Percentiles rank a stretch among this genome's conserved stretches.
These are phyloP conservation scores for Setipinna tenuifilis DNA, from an alignment of 2,797 vertebrate genomes.

Conservation along the genomic window DNA sequence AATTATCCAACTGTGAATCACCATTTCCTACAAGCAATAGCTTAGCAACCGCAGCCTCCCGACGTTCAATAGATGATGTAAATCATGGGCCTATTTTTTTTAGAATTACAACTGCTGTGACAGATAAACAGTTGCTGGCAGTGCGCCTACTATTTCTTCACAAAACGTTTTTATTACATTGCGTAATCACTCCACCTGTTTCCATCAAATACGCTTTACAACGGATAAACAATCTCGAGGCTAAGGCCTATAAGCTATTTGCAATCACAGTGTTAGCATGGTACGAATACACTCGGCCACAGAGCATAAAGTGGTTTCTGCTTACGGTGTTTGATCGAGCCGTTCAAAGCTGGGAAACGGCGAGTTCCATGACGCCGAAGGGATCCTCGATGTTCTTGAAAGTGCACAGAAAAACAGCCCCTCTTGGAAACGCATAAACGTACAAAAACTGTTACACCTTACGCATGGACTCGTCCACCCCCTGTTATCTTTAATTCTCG, in stretches of 20 bases:
- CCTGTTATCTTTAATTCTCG: constrained; percentile 8
- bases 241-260: not conserved
- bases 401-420: constrained; percentile 30
- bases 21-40: constrained; percentile 22
- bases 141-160: not conserved
- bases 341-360: constrained; percentile 62
- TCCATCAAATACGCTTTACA: not conserved
- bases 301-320: constrained; percentile 39
- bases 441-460: not conserved
- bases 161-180: not conserved
- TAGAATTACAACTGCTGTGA: not conserved
- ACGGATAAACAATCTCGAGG: constrained; percentile 12
- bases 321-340: constrained; percentile 45
- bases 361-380: constrained; percentile 65
- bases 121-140: not conserved
- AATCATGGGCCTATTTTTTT: not conserved
- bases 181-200: constrained; percentile 9
- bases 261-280: not conserved
- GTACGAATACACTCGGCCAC: not conserved
- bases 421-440: constrained; percentile 31
- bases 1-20: constrained; percentile 7
- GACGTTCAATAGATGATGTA: not conserved
- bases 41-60: constrained; percentile 17
- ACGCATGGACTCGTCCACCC: not conserved
- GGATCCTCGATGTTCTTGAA: constrained; percentile 41